Evolutionary conservation across 2,888 invertebrate species (phyloP).

Genomic region (Drosophila macrothrix): DNA sequence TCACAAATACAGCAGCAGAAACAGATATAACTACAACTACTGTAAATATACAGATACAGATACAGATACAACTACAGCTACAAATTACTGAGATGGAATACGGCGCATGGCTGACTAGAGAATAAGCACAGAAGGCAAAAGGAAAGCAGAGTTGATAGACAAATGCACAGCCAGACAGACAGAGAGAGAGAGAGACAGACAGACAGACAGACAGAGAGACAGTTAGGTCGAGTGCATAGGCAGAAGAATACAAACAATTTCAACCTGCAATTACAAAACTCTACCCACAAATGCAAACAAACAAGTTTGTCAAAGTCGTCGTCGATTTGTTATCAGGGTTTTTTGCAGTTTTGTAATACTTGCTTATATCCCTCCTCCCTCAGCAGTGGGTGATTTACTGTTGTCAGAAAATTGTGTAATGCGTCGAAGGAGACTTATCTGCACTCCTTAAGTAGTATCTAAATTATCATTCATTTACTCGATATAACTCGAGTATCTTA

Average conservation of each 20-base stretch:
- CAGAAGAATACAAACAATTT: constrained; percentile 41
- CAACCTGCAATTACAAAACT: constrained; percentile 62
- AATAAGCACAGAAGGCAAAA: constrained; percentile 31
- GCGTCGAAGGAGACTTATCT: not conserved
- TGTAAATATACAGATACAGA: not conserved
- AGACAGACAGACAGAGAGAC: not conserved
- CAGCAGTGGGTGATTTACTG: not conserved
- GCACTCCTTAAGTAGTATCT: not conserved
- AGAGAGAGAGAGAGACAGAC: not conserved
- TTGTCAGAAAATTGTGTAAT: not conserved
- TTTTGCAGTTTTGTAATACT: constrained; percentile 15
- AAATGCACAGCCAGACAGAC: not conserved
- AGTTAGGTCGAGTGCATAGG: constrained; percentile 1
- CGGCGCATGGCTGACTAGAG: constrained; percentile 31
- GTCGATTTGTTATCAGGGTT: constrained; percentile 50
- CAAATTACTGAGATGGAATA: constrained; percentile 36
- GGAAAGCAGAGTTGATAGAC: constrained; percentile 1
- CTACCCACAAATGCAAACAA: constrained; percentile 23
- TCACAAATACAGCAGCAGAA: not conserved
- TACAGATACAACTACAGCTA: constrained; percentile 12
- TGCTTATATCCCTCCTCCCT: not conserved
- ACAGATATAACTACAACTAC: constrained; percentile 13
- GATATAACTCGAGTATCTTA: not conserved
- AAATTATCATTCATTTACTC: not conserved
- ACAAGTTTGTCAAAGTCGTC: constrained; percentile 59